phyloP scores from a whole-genome alignment of 53 echinoderm and acorn worm species.

The Astropecten irregularis region DNA sequence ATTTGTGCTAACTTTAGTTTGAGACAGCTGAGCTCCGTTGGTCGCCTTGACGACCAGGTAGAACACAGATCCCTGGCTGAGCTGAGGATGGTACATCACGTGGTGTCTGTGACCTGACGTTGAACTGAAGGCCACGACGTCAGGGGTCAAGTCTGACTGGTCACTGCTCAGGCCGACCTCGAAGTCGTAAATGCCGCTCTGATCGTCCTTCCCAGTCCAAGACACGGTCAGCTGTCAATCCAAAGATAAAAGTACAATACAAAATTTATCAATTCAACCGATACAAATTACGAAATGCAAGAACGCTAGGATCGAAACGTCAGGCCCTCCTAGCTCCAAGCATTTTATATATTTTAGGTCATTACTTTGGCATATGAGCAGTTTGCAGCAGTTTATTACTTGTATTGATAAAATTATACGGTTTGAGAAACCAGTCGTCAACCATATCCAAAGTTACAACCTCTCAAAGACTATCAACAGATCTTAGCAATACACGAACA shows the following conservation, averaged over 20 bases:
- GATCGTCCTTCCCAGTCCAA: conserved; percentile 12
- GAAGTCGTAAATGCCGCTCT: conserved; percentile 27
- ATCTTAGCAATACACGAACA: too few relatives aligned
- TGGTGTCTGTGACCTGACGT: neutral
- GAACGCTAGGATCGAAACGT: too few relatives aligned
- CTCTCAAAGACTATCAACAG: too few relatives aligned
- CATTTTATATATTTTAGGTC: too few relatives aligned
- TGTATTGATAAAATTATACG: too few relatives aligned
- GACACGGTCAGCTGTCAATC: neutral
- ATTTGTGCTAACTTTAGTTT: neutral
- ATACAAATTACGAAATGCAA: too few relatives aligned
- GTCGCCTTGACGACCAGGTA: conserved; percentile 28
- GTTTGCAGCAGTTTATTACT: too few relatives aligned
- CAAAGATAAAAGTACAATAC: neutral
- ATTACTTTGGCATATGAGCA: too few relatives aligned
- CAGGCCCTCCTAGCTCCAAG: too few relatives aligned
- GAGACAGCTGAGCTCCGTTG: conserved; percentile 47
- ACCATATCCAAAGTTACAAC: too few relatives aligned
- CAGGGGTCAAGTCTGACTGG: neutral
- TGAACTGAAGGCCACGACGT: conserved; percentile 7
- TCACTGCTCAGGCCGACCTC: conserved; percentile 6
- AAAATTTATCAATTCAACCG: too few relatives aligned
- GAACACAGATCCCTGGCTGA: conserved; percentile 13
- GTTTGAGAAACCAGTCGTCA: too few relatives aligned
- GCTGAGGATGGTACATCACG: conserved; percentile 6